Evolutionary conservation across 2,888 invertebrate species (phyloP).

Genomic region (Enoplolaimus lenunculus): DNA sequence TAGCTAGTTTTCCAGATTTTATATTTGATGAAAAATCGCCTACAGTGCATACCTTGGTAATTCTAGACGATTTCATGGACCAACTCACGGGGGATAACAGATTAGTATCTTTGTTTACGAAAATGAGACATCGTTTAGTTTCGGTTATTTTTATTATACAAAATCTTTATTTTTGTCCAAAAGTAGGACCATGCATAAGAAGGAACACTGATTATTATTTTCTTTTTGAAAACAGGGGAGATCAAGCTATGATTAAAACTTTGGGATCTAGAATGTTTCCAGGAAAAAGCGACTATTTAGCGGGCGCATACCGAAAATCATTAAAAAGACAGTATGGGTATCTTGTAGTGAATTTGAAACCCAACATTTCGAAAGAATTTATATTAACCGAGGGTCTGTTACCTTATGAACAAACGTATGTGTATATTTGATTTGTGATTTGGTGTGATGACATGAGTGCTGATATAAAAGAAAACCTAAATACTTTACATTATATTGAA

Average conservation of each 20-base stretch:
- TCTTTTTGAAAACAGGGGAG: not conserved
- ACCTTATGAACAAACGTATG: not conserved
- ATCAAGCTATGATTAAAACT: not conserved
- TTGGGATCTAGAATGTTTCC: not conserved
- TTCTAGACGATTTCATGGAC: constrained; percentile 12
- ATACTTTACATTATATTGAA: not conserved
- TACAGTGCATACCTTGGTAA: not conserved
- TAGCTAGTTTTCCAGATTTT: not conserved
- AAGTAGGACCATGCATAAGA: not conserved
- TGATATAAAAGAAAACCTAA: not conserved
- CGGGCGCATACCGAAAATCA: not conserved
- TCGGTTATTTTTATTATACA: not conserved
- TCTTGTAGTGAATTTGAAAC: not conserved
- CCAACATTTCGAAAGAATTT: not conserved
- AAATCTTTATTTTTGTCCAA: not conserved
- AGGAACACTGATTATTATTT: not conserved
- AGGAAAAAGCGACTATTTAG: not conserved
- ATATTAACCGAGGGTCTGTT: not conserved
- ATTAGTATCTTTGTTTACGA: not conserved
- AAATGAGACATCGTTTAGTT: not conserved
- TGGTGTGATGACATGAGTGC: not conserved
- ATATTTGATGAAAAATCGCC: not conserved
- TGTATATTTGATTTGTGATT: not conserved
- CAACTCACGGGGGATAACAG: not conserved
- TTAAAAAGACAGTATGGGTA: constrained; percentile 6